phyloP scores from a whole-genome alignment of 2,888 invertebrate genomes.

The Drosophila paracracens region DNA sequence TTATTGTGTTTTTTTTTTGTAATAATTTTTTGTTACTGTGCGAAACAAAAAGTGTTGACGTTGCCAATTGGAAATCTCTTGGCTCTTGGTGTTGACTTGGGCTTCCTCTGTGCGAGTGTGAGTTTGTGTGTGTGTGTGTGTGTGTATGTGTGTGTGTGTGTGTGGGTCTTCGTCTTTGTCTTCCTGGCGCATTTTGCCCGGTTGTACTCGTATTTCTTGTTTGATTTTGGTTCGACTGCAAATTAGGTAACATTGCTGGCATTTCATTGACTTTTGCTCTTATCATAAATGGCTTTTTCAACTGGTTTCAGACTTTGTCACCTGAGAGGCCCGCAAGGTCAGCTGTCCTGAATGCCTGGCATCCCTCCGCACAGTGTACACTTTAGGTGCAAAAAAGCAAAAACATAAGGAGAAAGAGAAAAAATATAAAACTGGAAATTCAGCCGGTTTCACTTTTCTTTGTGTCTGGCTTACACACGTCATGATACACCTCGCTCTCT shows the following conservation, averaged over 20 bases:
- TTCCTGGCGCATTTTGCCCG: slow-evolving; percentile 57
- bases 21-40: slow-evolving; percentile 59
- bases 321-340: slow-evolving; percentile 55
- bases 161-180: slow-evolving; percentile 44
- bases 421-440: slow-evolving; percentile 40
- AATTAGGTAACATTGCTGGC: slow-evolving; percentile 75
- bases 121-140: neutral
- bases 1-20: slow-evolving; percentile 13
- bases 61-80: slow-evolving; percentile 49
- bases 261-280: slow-evolving; percentile 75
- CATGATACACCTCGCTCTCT: slow-evolving; percentile 2
- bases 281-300: slow-evolving; percentile 63
- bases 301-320: slow-evolving; percentile 56
- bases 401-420: neutral
- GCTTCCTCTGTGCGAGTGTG: slow-evolving; percentile 35
- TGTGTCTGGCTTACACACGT: slow-evolving; percentile 11
- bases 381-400: slow-evolving; percentile 4
- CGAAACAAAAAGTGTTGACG: slow-evolving; percentile 65
- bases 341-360: slow-evolving; percentile 44
- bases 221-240: slow-evolving; percentile 51
- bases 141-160: neutral
- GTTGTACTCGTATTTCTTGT: slow-evolving; percentile 67
- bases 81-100: slow-evolving; percentile 31
- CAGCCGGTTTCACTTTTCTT: slow-evolving; percentile 67
- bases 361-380: neutral